These are phyloP conservation scores for Pteruthius melanotis DNA, from an alignment of 2,113 vertebrate species.

Conservation along the genomic window DNA sequence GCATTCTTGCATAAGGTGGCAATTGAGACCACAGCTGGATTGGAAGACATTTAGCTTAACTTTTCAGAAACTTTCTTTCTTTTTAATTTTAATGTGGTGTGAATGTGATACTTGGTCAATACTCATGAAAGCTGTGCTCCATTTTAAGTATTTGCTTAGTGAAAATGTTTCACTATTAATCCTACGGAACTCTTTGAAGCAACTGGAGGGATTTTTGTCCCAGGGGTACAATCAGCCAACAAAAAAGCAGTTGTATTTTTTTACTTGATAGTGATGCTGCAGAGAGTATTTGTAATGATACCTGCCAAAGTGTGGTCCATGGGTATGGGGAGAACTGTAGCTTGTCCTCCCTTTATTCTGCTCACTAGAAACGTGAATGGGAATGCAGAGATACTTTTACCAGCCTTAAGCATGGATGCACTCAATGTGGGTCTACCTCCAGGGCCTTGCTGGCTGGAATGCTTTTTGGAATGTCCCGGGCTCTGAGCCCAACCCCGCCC, in stretches of 20 bases:
- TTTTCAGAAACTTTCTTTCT: not conserved
- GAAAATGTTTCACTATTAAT: not conserved
- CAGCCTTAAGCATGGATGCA: not conserved
- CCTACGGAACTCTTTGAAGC: not conserved
- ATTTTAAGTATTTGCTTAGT: not conserved
- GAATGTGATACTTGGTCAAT: not conserved
- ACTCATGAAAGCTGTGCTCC: not conserved
- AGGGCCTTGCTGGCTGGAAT: slow-evolving; percentile 36
- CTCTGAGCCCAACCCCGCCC: slow-evolving; percentile 42
- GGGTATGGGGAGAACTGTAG: no score
- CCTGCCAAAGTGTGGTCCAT: not conserved
- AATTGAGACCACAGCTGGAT: not conserved
- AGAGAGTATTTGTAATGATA: not conserved
- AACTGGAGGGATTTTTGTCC: not conserved
- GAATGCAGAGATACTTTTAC: not conserved
- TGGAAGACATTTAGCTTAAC: not conserved
- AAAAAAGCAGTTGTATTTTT: not conserved
- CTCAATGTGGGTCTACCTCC: slow-evolving; percentile 46
- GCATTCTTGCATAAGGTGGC: not conserved
- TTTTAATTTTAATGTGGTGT: not conserved
- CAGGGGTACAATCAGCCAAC: not conserved
- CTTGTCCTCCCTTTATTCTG: not conserved
- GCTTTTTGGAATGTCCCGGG: slow-evolving; percentile 64
- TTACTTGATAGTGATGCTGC: not conserved
- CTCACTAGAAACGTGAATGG: not conserved